These are phyloP conservation scores for Noctilio leporinus DNA, from an alignment of 2,113 vertebrate species.

Conservation along the genomic window DNA sequence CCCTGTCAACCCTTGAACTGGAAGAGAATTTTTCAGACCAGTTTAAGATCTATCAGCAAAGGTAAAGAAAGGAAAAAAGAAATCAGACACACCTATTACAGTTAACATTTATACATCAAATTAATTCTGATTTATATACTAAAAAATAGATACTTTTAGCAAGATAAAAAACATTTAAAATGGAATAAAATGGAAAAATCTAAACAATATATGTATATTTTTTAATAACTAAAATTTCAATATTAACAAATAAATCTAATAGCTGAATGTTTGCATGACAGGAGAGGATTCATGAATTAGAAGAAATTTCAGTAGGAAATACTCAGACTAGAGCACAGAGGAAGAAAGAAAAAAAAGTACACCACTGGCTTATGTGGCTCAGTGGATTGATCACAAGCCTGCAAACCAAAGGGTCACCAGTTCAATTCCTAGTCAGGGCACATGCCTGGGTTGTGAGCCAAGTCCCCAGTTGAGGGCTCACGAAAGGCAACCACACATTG, in stretches of 20 bases:
- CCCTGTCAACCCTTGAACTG: neutral
- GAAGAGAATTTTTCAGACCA: neutral
- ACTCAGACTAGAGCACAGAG: neutral
- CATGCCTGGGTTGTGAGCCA: too few relatives aligned
- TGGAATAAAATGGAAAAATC: neutral
- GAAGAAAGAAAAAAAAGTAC: neutral
- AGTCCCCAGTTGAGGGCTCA: too few relatives aligned
- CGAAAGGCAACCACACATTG: too few relatives aligned
- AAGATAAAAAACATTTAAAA: neutral
- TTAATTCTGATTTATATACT: neutral
- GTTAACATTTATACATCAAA: neutral
- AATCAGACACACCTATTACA: neutral
- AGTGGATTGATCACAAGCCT: too few relatives aligned
- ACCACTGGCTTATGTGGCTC: too few relatives aligned
- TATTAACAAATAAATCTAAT: neutral
- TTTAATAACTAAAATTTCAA: neutral
- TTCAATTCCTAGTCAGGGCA: too few relatives aligned
- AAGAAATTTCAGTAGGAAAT: neutral
- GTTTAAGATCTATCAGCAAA: neutral
- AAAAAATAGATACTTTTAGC: neutral
- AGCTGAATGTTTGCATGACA: neutral
- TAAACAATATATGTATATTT: neutral
- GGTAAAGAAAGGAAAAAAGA: neutral
- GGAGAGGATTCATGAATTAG: neutral
- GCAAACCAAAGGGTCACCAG: too few relatives aligned